phyloP scores from a whole-genome alignment of 2,888 invertebrate genomes.

The Temnothorax ravouxi region DNA sequence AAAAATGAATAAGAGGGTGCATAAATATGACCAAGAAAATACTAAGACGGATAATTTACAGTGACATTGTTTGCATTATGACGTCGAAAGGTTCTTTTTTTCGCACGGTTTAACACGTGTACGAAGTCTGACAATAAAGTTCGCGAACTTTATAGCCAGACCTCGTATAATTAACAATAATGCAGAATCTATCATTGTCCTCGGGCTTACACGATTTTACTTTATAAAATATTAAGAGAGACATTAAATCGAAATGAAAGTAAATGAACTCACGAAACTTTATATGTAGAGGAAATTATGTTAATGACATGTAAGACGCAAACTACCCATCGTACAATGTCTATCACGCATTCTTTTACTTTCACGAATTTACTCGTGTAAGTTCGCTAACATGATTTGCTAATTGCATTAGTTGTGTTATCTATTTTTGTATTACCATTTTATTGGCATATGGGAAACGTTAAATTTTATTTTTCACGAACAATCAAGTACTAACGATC shows the following conservation, averaged over 20 bases:
- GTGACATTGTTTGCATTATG: constrained; percentile 21
- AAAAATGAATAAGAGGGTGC: constrained; percentile 33
- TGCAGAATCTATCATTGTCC: constrained; percentile 12
- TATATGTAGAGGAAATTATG: background rate
- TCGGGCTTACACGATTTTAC: constrained; percentile 17
- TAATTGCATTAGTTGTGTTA: constrained; percentile 3
- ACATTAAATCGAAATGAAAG: background rate
- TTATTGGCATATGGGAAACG: constrained; percentile 22
- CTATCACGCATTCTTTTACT: constrained; percentile 2
- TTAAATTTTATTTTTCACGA: constrained; percentile 36
- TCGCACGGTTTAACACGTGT: background rate
- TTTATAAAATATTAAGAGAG: background rate
- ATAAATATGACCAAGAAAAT: constrained; percentile 29
- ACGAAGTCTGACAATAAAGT: too few relatives aligned
- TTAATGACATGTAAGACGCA: constrained; percentile 7
- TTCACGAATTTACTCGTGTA: background rate
- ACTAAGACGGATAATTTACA: constrained; percentile 37
- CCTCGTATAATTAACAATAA: constrained; percentile 5
- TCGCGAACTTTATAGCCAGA: too few relatives aligned
- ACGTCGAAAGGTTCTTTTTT: background rate
- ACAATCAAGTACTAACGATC: constrained; percentile 38
- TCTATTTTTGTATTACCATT: background rate
- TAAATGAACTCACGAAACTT: background rate
- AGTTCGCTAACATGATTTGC: background rate
- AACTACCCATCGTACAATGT: background rate